These are phyloP conservation scores for Vireo griseus DNA, from an alignment of 2,797 vertebrate species.

Conservation along the genomic window DNA sequence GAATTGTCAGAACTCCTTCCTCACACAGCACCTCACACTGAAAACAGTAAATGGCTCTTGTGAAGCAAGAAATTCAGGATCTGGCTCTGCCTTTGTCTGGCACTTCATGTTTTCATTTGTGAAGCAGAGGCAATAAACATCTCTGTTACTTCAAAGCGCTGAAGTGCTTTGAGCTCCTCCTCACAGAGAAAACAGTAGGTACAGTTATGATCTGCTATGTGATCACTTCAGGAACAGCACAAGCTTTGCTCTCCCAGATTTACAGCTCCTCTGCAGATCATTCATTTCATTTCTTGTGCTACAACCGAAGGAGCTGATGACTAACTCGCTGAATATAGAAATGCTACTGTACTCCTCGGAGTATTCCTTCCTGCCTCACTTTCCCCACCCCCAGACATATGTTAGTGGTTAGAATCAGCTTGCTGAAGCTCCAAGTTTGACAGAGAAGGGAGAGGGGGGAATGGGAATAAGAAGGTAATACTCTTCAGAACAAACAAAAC, in stretches of 20 bases:
- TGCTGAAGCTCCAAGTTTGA: slow-evolving; percentile 61
- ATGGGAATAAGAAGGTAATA: not conserved
- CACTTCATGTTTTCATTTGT: not conserved
- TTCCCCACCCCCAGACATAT: slow-evolving; percentile 63
- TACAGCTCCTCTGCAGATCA: slow-evolving; percentile 50
- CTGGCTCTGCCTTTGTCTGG: not conserved
- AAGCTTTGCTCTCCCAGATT: not conserved
- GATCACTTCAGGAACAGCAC: not conserved
- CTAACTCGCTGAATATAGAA: slow-evolving; percentile 69
- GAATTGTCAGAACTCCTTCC: not conserved
- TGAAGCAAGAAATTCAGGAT: slow-evolving; percentile 14
- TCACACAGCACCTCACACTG: not conserved
- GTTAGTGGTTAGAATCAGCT: slow-evolving; percentile 69
- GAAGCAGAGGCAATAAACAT: not conserved
- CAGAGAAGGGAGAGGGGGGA: not conserved
- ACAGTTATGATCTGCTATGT: not conserved
- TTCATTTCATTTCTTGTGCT: slow-evolving; percentile 52
- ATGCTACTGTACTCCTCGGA: slow-evolving; percentile 71
- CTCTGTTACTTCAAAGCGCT: not conserved
- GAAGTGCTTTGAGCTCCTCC: not conserved
- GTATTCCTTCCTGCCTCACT: slow-evolving; percentile 40
- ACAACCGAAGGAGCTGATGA: slow-evolving; percentile 51
- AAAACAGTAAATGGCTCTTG: not conserved
- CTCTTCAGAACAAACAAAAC: slow-evolving; percentile 22
- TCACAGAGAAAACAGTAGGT: not conserved